These are phyloP conservation scores for Sycophaga agraensis DNA, from an alignment of 1,140 invertebrate genomes.

Conservation along the genomic window DNA sequence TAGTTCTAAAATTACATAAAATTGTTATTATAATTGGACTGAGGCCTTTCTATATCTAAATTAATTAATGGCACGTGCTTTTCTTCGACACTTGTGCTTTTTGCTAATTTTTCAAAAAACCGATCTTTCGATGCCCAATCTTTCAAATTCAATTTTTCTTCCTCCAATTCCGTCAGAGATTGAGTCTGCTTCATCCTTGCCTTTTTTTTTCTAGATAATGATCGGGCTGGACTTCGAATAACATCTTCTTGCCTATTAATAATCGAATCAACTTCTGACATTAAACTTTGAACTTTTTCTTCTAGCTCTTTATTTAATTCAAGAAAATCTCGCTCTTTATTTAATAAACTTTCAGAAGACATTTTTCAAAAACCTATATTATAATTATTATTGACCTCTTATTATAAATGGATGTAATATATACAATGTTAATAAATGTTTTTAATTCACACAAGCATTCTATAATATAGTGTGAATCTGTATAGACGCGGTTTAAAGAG, in stretches of 20 bases:
- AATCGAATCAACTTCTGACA: slow-evolving; percentile 56
- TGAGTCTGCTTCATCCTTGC: not conserved
- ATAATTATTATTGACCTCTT: no score
- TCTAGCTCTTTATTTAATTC: slow-evolving; percentile 58
- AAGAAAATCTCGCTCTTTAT: slow-evolving; percentile 57
- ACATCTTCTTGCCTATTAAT: slow-evolving; percentile 36
- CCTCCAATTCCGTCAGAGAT: not conserved
- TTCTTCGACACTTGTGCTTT: not conserved
- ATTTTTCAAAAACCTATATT: not conserved
- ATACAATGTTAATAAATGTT: no score
- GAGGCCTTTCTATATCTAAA: no score
- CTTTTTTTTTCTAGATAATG: not conserved
- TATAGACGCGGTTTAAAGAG: no score
- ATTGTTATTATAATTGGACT: no score
- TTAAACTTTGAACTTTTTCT: slow-evolving; percentile 51
- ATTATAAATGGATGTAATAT: no score
- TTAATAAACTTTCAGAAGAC: not conserved
- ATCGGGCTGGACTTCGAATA: not conserved
- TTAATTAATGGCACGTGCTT: not conserved
- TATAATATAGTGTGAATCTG: no score
- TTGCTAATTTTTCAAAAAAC: not conserved
- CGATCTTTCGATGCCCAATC: not conserved
- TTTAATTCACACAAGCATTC: no score
- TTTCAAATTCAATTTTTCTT: not conserved
- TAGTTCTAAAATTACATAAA: not conserved